Evolutionary conservation across 2,888 invertebrate genomes (phyloP).

Genomic region (Watsonalla binaria): DNA sequence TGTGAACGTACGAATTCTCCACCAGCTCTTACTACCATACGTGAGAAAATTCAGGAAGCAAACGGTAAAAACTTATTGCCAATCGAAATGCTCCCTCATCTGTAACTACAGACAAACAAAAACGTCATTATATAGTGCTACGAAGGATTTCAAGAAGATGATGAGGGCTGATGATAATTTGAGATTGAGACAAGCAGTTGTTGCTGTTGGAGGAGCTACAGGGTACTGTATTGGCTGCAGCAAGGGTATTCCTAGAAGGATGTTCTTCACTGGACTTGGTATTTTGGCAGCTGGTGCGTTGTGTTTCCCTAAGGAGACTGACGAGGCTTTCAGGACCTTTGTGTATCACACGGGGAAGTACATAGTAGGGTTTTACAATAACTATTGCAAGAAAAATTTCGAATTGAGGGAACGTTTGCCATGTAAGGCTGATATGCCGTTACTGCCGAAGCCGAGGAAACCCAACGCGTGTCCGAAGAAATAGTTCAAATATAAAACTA

Average conservation of each 20-base stretch:
- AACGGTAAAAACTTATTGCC: slow-evolving; percentile 3
- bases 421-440: slow-evolving; percentile 39
- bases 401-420: slow-evolving; percentile 34
- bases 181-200: slow-evolving; percentile 25
- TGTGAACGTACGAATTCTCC: slow-evolving; percentile 35
- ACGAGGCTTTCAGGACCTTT: slow-evolving; percentile 34
- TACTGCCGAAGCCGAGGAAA: slow-evolving; percentile 7
- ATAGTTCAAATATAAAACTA: slow-evolving; percentile 1
- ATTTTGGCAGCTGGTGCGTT: slow-evolving; percentile 38
- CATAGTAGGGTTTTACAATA: slow-evolving; percentile 27
- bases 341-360: slow-evolving; percentile 24
- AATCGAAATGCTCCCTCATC: neutral
- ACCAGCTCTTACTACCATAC: slow-evolving; percentile 36
- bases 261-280: slow-evolving; percentile 35
- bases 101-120: slow-evolving; percentile 10
- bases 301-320: slow-evolving; percentile 55
- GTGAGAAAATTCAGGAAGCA: slow-evolving; percentile 28
- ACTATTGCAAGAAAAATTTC: slow-evolving; percentile 21
- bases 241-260: slow-evolving; percentile 19
- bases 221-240: slow-evolving; percentile 27
- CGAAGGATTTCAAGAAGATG: slow-evolving; percentile 22
- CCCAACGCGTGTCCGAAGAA: slow-evolving; percentile 22
- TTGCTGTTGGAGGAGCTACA: slow-evolving; percentile 24
- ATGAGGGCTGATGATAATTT: slow-evolving; percentile 43
- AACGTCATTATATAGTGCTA: slow-evolving; percentile 12